phyloP scores from a whole-genome alignment of 2,888 invertebrate genomes.

The Smittia aterrima region DNA sequence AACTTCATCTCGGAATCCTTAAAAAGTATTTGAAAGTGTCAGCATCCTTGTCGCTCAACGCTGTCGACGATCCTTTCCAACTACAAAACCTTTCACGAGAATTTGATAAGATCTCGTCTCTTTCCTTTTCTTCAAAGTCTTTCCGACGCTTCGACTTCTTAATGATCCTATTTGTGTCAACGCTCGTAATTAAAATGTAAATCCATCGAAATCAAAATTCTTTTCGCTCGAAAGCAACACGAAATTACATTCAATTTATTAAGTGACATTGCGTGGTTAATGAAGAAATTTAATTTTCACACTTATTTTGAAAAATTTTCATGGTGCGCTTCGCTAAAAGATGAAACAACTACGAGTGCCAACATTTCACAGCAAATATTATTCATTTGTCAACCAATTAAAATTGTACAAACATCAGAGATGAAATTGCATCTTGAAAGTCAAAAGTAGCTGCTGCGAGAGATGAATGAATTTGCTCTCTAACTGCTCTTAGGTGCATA shows the following conservation, averaged over 20 bases:
- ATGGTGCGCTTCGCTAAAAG: neutral
- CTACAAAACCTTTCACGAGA: too few relatives aligned
- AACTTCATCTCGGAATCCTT: too few relatives aligned
- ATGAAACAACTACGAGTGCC: slow-evolving; percentile 31
- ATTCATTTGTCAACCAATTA: slow-evolving; percentile 41
- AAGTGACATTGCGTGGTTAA: slow-evolving; percentile 30
- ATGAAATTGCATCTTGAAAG: neutral
- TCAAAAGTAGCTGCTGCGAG: neutral
- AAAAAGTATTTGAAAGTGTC: too few relatives aligned
- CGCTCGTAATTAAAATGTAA: too few relatives aligned
- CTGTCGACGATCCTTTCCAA: too few relatives aligned
- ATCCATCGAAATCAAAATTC: too few relatives aligned
- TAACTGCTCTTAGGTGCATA: neutral
- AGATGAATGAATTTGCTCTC: slow-evolving; percentile 35
- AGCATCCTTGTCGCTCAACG: too few relatives aligned
- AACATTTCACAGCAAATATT: slow-evolving; percentile 38
- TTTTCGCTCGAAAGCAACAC: neutral
- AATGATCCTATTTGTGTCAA: too few relatives aligned
- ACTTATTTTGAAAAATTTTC: slow-evolving; percentile 23
- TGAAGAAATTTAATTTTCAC: slow-evolving; percentile 40
- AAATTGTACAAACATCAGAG: slow-evolving; percentile 30
- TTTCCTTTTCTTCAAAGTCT: too few relatives aligned
- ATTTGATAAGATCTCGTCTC: too few relatives aligned
- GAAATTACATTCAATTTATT: slow-evolving; percentile 30
- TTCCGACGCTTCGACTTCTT: too few relatives aligned